Evolutionary conservation across 2,888 invertebrate genomes (phyloP).

Genomic region (Protonemura montana): DNA sequence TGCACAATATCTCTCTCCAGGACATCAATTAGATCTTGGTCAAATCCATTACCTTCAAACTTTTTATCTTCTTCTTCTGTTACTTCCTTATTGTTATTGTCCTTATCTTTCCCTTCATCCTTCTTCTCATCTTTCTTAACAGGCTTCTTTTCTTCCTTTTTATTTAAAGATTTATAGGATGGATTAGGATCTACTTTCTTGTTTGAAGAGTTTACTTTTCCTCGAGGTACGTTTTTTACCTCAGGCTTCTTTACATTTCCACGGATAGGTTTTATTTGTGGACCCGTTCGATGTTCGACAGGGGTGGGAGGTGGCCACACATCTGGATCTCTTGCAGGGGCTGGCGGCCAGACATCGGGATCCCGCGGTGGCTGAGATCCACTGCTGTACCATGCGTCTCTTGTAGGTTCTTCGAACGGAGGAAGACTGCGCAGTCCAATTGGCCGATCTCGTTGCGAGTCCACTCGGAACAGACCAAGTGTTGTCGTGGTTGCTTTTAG

Average conservation of each 20-base stretch:
- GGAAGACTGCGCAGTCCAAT: constrained; percentile 55
- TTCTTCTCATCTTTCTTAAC: constrained; percentile 52
- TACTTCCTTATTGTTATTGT: constrained; percentile 54
- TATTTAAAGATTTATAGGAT: constrained; percentile 38
- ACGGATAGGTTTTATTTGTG: constrained; percentile 46
- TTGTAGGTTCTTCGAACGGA: constrained; percentile 2
- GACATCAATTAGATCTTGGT: constrained; percentile 92
- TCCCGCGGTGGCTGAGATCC: constrained; percentile 55
- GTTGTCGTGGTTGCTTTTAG: constrained; percentile 83
- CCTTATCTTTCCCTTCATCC: constrained; percentile 52
- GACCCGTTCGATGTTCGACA: constrained; percentile 68
- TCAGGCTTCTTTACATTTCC: constrained; percentile 45
- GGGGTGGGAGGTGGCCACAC: constrained; percentile 89
- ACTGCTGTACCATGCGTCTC: constrained; percentile 1
- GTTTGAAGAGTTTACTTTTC: constrained; percentile 37
- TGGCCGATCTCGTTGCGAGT: constrained; percentile 66
- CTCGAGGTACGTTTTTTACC: constrained; percentile 25
- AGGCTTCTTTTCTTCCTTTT: constrained; percentile 44
- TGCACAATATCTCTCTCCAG: constrained; percentile 77
- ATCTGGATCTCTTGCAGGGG: constrained; percentile 73
- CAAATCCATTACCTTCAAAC: constrained; percentile 85
- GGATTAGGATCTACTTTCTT: constrained; percentile 42
- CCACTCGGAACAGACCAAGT: constrained; percentile 78
- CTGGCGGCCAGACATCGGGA: constrained; percentile 65
- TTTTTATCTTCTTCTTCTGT: constrained; percentile 74